Conservation (phyloP, 2,113 vertebrate species). For the Sula dactylatra region DNA sequence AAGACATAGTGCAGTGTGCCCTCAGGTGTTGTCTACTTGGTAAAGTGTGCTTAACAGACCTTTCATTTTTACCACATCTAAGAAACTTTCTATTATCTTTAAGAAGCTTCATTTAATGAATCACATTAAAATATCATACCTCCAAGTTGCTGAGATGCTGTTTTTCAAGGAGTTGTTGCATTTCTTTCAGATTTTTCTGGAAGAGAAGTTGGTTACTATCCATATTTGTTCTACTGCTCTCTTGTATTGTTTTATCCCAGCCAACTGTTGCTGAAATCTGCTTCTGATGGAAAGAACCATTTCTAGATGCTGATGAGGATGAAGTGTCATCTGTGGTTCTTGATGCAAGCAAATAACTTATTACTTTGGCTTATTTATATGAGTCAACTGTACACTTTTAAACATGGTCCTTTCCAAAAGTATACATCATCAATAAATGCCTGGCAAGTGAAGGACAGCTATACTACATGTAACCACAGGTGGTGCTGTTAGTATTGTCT, state of each 20-base stretch:
- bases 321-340: conserved; percentile 74
- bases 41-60: background rate
- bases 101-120: background rate
- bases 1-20: background rate
- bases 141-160: conserved; percentile 70
- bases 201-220: conserved; percentile 65
- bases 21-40: background rate
- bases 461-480: background rate
- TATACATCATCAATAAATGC: background rate
- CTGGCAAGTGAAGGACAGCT: background rate
- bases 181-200: conserved; percentile 74
- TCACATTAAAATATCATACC: conserved; percentile 61
- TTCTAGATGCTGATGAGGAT: conserved; percentile 68
- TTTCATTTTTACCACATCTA: background rate
- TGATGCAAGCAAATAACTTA: conserved; percentile 59
- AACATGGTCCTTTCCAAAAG: background rate
- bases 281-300: conserved; percentile 53
- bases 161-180: conserved; percentile 73
- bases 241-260: conserved; percentile 69
- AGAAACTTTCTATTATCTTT: background rate
- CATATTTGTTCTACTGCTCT: conserved; percentile 59
- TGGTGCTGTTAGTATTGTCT: background rate
- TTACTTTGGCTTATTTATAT: conserved; percentile 6
- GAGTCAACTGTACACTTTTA: background rate
- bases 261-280: conserved; percentile 62